Evolutionary conservation across 92 coral and sea anemone species (phyloP), one percentile per base, ranked within the genome.

Genomic region (Actinostola sp.): DNA sequence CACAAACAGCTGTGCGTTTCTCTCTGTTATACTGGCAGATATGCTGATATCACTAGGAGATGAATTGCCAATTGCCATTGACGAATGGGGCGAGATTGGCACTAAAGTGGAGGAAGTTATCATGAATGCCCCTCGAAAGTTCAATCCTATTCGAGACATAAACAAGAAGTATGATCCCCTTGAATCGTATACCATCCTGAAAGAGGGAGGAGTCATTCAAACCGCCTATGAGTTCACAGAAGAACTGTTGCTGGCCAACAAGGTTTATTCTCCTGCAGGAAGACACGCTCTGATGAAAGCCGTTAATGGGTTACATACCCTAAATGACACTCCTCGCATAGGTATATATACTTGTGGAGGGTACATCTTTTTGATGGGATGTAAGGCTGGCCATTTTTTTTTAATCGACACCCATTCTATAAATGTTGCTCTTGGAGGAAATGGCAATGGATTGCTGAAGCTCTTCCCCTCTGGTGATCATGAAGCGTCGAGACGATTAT

Each of bases 1-100:
- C 13, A 88, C 88, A 33, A 83, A 88, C 62, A 73, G 86, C 63
- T 88, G 86, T 50, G 84, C 85, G 28, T 83, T 88, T 63, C 59
- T 83, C 57, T 72, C 89, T 32, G 79, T 78, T 31, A 43, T 34
- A 23, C 68, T 87, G 52, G 79, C 78, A 45, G 76, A 84, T 56
- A 53, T 56, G 59, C 24, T 84, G 48, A 45, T 67, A 24, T 58
- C 45, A 27, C 30, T 43, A 27, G 71, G 51, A 16, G 74, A 77
- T 58, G 81, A 87, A 67, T 65, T 67, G 60, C 44, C 73, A 46
- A 36, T 42, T 10, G 9, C 56, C 16, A 55, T 62, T 44, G 83
- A 78, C 48, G 73, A 71, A 33, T 82, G 82, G 76, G 52, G 31
- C 13, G 66, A 77, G 21, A 78, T 77, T 41, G 77, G 85, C 54